phyloP scores from a whole-genome alignment of 1,140 invertebrate genomes.

The Ptiloglossa arizonensis region DNA sequence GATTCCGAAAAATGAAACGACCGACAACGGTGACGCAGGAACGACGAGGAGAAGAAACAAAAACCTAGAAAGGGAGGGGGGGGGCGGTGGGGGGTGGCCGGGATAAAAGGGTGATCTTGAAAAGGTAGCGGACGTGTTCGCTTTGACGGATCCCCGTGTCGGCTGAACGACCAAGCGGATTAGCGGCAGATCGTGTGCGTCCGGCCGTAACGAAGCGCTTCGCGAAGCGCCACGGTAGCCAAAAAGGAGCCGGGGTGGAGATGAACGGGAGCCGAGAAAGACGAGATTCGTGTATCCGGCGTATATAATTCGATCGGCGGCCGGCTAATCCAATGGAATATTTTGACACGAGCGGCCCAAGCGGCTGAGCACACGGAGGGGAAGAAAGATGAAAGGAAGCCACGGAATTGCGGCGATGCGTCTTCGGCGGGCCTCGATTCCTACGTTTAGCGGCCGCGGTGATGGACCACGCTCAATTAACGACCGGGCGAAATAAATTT shows the following conservation, averaged over 20 bases:
- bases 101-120: constrained; percentile 43
- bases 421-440: neutral
- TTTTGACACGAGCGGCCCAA: constrained; percentile 62
- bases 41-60: constrained; percentile 18
- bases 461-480: constrained; percentile 11
- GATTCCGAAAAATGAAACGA: neutral
- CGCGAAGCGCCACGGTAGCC: constrained; percentile 50
- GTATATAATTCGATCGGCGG: constrained; percentile 41
- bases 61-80: constrained; percentile 2
- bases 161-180: constrained; percentile 69
- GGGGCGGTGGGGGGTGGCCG: no score
- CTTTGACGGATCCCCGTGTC: constrained; percentile 74
- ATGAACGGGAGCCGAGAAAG: constrained; percentile 23
- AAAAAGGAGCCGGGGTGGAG: constrained; percentile 12
- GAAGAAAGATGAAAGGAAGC: constrained; percentile 34
- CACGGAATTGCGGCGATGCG: neutral
- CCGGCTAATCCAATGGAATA: constrained; percentile 70
- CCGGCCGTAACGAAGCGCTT: constrained; percentile 51
- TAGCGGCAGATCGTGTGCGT: constrained; percentile 65
- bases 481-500: neutral
- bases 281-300: constrained; percentile 26
- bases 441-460: neutral
- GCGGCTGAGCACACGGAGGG: constrained; percentile 8
- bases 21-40: neutral
- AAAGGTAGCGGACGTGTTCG: constrained; percentile 62